Percentiles rank a stretch among this genome's conserved stretches.
phyloP scores from a whole-genome alignment of 1,140 invertebrate species.

The Diprion similis region DNA sequence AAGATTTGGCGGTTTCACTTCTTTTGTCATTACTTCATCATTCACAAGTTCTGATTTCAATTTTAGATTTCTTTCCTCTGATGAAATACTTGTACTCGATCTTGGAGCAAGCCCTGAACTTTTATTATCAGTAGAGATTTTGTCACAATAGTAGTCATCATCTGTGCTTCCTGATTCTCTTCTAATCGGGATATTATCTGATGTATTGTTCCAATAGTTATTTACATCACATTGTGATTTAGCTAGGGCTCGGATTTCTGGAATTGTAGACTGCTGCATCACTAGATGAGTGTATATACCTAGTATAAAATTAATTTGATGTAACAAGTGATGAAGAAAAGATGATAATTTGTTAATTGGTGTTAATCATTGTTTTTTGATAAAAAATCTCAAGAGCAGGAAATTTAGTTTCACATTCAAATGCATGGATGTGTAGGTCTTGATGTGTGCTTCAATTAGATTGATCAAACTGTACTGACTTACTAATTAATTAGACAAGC shows the following conservation, averaged over 20 bases:
- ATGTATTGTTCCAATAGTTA: conserved; percentile 49
- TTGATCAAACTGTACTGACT: no score
- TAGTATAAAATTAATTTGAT: conserved; percentile 24
- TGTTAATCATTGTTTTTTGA: no score
- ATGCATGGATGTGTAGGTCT: no score
- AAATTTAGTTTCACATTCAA: no score
- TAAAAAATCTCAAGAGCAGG: no score
- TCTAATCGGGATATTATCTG: conserved; percentile 38
- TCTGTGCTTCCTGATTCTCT: background rate
- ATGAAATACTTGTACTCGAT: background rate
- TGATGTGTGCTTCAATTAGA: no score
- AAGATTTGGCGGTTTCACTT: background rate
- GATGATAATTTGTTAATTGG: background rate
- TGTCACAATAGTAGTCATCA: no score
- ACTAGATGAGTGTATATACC: conserved; percentile 52
- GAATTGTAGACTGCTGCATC: conserved; percentile 45
- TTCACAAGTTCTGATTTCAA: background rate
- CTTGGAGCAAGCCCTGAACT: no score
- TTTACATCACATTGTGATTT: conserved; percentile 35
- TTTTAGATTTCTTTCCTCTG: background rate
- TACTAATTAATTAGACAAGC: no score
- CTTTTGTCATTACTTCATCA: background rate
- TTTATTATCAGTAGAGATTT: no score
- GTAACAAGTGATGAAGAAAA: no score
- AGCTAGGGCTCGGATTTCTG: conserved; percentile 43